phyloP scores from a whole-genome alignment of 2,797 vertebrate genomes.

The Varecia variegata region DNA sequence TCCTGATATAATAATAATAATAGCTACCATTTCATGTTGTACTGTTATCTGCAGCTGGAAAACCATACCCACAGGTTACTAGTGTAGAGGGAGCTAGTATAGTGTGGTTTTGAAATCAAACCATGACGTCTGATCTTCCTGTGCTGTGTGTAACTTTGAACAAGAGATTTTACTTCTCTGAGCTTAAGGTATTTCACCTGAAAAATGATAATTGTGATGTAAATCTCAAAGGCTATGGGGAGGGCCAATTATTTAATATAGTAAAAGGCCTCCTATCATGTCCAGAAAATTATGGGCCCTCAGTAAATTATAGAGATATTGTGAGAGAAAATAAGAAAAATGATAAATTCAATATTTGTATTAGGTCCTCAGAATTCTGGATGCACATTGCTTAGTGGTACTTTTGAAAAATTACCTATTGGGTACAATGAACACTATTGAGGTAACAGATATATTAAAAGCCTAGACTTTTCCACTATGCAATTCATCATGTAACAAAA shows the following conservation, averaged over 20 bases:
- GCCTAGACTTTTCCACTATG: background rate
- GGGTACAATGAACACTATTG: background rate
- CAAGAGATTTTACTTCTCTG: background rate
- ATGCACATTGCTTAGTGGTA: background rate
- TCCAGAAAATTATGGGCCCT: background rate
- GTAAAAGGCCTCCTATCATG: background rate
- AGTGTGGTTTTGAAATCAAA: background rate
- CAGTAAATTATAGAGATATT: background rate
- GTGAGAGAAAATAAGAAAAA: background rate
- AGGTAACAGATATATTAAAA: background rate
- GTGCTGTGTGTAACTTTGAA: background rate
- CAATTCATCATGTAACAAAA: background rate
- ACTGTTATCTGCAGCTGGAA: background rate
- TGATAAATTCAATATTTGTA: background rate
- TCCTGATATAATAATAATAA: background rate
- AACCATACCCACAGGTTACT: background rate
- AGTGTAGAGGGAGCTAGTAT: background rate
- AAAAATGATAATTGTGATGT: background rate
- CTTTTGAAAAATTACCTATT: background rate
- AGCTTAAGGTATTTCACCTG: background rate
- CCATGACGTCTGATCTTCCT: background rate
- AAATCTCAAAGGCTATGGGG: background rate
- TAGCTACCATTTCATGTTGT: background rate
- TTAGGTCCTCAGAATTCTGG: background rate
- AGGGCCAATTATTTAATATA: background rate